phyloP scores from a whole-genome alignment of 1,140 invertebrate species.

The Bombus consobrinus region DNA sequence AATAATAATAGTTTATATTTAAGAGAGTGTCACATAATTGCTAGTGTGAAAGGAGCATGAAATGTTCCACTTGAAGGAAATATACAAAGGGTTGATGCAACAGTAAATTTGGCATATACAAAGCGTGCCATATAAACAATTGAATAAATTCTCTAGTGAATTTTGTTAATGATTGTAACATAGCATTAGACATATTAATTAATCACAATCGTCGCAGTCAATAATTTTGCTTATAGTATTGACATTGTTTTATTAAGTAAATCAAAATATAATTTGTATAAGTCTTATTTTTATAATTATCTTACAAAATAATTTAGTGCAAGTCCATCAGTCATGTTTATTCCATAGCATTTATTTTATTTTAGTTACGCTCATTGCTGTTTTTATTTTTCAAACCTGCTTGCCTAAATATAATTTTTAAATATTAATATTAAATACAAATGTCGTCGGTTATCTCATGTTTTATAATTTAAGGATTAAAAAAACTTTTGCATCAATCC shows the following conservation, averaged over 20 bases:
- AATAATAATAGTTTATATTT: slow-evolving; percentile 71
- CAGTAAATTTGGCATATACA: slow-evolving; percentile 67
- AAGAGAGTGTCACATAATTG: slow-evolving; percentile 72
- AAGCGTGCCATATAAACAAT: slow-evolving; percentile 54
- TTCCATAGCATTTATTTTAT: slow-evolving; percentile 29
- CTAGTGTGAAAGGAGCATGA: slow-evolving; percentile 68
- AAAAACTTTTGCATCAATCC: slow-evolving; percentile 77
- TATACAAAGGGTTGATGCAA: slow-evolving; percentile 75
- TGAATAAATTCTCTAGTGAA: slow-evolving; percentile 50
- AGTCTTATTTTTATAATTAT: slow-evolving; percentile 33
- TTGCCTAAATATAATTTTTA: slow-evolving; percentile 19
- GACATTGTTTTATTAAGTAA: slow-evolving; percentile 10
- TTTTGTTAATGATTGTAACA: slow-evolving; percentile 42
- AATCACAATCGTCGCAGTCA: slow-evolving; percentile 39
- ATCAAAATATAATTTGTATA: slow-evolving; percentile 27
- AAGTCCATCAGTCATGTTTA: slow-evolving; percentile 1
- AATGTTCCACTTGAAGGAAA: slow-evolving; percentile 68
- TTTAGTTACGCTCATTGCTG: not conserved
- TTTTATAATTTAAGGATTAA: slow-evolving; percentile 32
- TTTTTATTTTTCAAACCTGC: slow-evolving; percentile 21
- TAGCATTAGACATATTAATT: slow-evolving; percentile 49
- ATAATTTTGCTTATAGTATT: slow-evolving; percentile 25
- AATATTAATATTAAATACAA: slow-evolving; percentile 19
- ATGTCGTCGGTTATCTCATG: not conserved
- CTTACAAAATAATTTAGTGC: slow-evolving; percentile 16